Evolutionary conservation across 2,113 vertebrate species (phyloP).

Genomic region (Plecturocebus donacophilus): DNA sequence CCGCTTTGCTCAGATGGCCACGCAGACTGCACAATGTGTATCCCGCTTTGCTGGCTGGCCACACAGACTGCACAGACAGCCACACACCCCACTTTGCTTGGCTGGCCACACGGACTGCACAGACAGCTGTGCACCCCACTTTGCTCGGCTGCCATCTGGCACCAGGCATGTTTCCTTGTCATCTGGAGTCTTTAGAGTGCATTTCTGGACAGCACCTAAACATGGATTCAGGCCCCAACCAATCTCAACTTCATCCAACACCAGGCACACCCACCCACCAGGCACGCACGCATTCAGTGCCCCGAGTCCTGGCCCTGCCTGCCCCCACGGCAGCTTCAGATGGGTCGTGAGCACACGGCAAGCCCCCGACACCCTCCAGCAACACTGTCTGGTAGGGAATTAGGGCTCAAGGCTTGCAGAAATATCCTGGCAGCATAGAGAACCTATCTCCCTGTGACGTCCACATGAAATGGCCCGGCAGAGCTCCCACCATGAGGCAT

Average conservation of each 20-base stretch:
- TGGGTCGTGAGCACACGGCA: background rate
- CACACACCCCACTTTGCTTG: too few relatives aligned
- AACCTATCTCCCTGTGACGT: background rate
- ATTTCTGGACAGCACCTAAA: background rate
- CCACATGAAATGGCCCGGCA: background rate
- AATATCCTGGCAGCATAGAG: background rate
- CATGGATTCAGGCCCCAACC: background rate
- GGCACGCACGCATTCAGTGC: background rate
- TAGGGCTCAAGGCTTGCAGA: slow-evolving; percentile 76
- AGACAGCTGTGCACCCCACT: background rate
- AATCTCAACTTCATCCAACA: background rate
- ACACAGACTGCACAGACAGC: too few relatives aligned
- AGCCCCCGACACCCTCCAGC: background rate
- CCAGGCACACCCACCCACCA: background rate
- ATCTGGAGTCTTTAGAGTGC: background rate
- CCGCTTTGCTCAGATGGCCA: background rate
- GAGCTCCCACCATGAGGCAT: background rate
- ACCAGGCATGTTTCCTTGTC: accelerated
- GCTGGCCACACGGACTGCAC: too few relatives aligned
- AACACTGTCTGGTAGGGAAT: background rate
- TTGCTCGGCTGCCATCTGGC: accelerated
- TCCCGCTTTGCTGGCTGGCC: too few relatives aligned
- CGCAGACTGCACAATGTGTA: too few relatives aligned
- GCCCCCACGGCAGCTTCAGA: background rate
- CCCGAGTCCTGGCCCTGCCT: background rate